Conservation (phyloP, 1,140 invertebrate species). For the Achroia grisella region DNA sequence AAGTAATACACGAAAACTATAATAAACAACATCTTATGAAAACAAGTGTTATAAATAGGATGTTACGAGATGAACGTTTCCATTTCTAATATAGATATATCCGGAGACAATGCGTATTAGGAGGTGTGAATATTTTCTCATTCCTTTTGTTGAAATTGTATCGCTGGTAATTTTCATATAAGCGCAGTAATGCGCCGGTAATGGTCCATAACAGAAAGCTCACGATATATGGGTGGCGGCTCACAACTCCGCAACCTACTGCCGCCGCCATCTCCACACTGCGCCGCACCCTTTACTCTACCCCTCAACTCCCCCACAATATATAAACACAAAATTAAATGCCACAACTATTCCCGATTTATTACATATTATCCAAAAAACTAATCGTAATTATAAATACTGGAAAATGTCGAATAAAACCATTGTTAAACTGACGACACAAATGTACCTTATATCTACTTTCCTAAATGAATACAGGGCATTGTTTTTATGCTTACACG, state of each 20-base stretch:
- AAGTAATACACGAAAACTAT: no score
- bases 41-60: no score
- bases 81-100: not conserved
- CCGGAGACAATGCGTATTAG: slow-evolving; percentile 13
- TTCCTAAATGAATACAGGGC: no score
- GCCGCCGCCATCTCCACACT: not conserved
- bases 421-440: not conserved
- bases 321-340: slow-evolving; percentile 27
- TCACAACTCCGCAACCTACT: not conserved
- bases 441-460: not conserved
- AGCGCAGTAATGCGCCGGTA: slow-evolving; percentile 32
- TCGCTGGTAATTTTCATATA: slow-evolving; percentile 36
- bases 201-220: slow-evolving; percentile 40
- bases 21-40: no score
- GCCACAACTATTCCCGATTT: slow-evolving; percentile 27
- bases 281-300: not conserved
- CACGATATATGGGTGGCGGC: slow-evolving; percentile 18
- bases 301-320: slow-evolving; percentile 4
- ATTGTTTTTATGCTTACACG: no score
- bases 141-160: slow-evolving; percentile 32
- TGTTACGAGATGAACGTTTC: not conserved
- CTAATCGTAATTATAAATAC: no score
- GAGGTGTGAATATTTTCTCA: slow-evolving; percentile 10
- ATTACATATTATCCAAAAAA: slow-evolving; percentile 27
- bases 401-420: not conserved